These are phyloP conservation scores for Crossocerus cetratus DNA, from an alignment of 2,888 invertebrate species.

Conservation along the genomic window DNA sequence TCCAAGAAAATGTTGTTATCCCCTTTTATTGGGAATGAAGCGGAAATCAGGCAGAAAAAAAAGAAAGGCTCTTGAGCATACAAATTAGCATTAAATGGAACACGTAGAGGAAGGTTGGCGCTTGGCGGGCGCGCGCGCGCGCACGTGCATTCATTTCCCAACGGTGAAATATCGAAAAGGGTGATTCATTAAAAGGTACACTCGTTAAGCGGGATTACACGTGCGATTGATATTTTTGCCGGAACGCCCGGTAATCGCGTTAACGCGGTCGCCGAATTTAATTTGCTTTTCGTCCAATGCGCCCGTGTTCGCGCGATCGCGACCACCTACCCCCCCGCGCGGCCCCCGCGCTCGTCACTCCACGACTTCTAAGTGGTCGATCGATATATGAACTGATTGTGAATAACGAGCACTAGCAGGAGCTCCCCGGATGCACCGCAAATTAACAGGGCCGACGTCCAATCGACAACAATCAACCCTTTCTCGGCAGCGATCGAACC, in stretches of 20 bases:
- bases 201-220: conserved; percentile 71
- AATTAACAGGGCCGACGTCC: background rate
- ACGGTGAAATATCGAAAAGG: conserved; percentile 66
- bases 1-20: no score
- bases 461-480: no score
- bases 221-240: conserved; percentile 70
- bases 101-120: conserved; percentile 20
- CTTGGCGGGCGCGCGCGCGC: conserved; percentile 7
- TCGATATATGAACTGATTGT: no score
- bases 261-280: conserved; percentile 69
- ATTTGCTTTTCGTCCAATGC: conserved; percentile 57
- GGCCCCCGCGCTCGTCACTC: no score
- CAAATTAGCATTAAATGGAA: no score
- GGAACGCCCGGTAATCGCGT: conserved; percentile 67
- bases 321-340: no score
- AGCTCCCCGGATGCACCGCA: no score
- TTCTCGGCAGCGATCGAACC: no score
- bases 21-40: background rate
- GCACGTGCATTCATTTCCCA: conserved; percentile 7
- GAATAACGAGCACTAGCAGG: no score
- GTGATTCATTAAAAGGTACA: conserved; percentile 71
- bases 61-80: no score
- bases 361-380: no score
- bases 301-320: no score
- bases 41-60: background rate